Percentiles rank a stretch among this genome's conserved stretches.
These are phyloP conservation scores for human (Homo sapiens) DNA, from an alignment of 2,113 vertebrate genomes.

Conservation along the genomic window DNA sequence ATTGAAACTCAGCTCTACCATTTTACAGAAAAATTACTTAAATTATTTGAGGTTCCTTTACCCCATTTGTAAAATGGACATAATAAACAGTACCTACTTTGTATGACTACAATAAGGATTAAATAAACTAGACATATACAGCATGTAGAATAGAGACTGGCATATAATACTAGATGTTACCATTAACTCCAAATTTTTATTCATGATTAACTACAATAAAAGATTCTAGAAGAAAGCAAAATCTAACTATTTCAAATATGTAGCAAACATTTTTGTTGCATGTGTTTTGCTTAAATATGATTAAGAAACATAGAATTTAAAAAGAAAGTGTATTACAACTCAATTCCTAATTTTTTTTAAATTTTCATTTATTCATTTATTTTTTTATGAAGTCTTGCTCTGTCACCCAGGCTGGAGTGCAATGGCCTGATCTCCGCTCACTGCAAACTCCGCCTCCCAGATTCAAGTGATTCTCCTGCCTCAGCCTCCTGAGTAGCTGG, in stretches of 20 bases:
- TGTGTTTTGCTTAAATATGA: background rate
- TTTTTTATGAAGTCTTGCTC: too few relatives aligned
- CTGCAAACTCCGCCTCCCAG: too few relatives aligned
- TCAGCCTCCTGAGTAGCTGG: too few relatives aligned
- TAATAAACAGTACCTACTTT: background rate
- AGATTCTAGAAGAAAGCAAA: background rate
- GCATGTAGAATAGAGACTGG: background rate
- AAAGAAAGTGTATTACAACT: background rate
- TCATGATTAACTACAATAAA: background rate
- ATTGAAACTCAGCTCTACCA: background rate
- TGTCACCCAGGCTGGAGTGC: too few relatives aligned
- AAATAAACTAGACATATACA: background rate
- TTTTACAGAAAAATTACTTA: background rate
- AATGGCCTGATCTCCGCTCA: too few relatives aligned
- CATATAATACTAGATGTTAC: background rate
- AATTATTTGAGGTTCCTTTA: background rate
- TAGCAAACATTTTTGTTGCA: background rate
- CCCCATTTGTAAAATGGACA: background rate
- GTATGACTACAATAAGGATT: background rate
- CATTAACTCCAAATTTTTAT: background rate
- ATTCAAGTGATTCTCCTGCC: too few relatives aligned
- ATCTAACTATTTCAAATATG: constrained; percentile 22
- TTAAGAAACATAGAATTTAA: background rate
- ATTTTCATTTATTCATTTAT: too few relatives aligned
- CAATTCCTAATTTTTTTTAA: background rate